These are phyloP conservation scores for Atopsyche davidsoni DNA, from an alignment of 1,140 invertebrate genomes.

Conservation along the genomic window DNA sequence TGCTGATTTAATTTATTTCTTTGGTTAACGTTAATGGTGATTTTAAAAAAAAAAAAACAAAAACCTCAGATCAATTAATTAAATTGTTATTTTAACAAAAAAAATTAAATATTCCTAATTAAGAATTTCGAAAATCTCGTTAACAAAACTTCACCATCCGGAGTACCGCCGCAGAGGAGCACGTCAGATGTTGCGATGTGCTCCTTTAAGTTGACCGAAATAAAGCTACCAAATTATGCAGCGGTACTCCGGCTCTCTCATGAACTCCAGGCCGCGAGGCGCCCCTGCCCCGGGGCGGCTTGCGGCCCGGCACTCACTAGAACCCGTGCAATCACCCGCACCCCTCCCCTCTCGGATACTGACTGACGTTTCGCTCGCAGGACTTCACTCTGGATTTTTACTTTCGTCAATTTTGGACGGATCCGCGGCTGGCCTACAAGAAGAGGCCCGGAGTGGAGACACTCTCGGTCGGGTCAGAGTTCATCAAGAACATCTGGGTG, in stretches of 20 bases:
- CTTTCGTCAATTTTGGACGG: constrained; percentile 97
- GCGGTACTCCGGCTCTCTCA: no score
- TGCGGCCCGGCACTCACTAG: not conserved
- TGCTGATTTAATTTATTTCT: no score
- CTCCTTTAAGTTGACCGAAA: no score
- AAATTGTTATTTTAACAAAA: not conserved
- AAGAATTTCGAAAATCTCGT: not conserved
- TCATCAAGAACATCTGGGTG: constrained; percentile 97
- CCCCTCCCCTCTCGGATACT: not conserved
- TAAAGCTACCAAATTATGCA: no score
- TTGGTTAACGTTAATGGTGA: no score
- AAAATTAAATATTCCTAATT: not conserved
- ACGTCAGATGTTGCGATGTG: no score
- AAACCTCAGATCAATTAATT: no score
- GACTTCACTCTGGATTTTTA: constrained; percentile 99
- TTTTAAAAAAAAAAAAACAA: no score
- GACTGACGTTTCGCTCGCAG: constrained; percentile 48
- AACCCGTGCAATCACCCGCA: not conserved
- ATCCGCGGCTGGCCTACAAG: constrained; percentile 86
- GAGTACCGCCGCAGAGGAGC: no score
- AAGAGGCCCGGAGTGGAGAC: constrained; percentile 81
- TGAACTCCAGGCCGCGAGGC: no score
- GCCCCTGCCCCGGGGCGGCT: no score
- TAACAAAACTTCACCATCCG: no score
- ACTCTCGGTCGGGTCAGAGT: constrained; percentile 86